Percentiles rank a stretch among this genome's conserved stretches.
phyloP scores from a whole-genome alignment of 2,113 vertebrate genomes.

The Crotalus helleri region DNA sequence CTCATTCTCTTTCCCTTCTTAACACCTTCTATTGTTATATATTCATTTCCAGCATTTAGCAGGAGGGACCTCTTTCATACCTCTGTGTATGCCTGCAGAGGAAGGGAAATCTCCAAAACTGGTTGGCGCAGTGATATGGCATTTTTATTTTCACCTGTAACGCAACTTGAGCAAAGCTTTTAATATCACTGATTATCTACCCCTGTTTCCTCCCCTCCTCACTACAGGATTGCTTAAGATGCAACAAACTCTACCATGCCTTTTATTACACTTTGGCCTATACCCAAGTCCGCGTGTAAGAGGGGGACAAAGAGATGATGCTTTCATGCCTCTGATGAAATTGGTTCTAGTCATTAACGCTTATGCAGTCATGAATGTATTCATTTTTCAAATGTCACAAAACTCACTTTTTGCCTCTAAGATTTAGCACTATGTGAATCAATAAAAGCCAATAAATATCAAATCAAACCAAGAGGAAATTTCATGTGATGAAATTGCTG shows the following conservation, averaged over 20 bases:
- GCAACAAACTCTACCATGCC: neutral
- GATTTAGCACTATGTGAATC: neutral
- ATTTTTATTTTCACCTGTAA: neutral
- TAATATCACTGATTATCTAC: neutral
- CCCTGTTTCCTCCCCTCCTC: neutral
- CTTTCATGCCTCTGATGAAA: neutral
- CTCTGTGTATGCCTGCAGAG: neutral
- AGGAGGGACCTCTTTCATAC: neutral
- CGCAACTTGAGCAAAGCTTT: neutral
- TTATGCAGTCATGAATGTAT: neutral
- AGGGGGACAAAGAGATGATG: neutral
- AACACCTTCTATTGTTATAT: neutral
- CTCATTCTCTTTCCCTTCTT: neutral
- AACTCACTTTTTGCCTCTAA: neutral
- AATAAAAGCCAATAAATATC: neutral
- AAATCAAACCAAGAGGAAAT: neutral
- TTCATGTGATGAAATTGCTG: neutral
- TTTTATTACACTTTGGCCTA: neutral
- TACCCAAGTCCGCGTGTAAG: neutral
- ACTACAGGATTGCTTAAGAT: neutral
- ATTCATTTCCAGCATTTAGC: neutral
- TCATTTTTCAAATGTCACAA: neutral
- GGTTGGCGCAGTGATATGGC: neutral
- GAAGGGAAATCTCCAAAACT: neutral
- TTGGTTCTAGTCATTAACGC: neutral